Percentiles rank a stretch among this genome's conserved stretches.
Evolutionary conservation across 2,888 invertebrate species (phyloP).

Genomic region (Callimorpha dominula): DNA sequence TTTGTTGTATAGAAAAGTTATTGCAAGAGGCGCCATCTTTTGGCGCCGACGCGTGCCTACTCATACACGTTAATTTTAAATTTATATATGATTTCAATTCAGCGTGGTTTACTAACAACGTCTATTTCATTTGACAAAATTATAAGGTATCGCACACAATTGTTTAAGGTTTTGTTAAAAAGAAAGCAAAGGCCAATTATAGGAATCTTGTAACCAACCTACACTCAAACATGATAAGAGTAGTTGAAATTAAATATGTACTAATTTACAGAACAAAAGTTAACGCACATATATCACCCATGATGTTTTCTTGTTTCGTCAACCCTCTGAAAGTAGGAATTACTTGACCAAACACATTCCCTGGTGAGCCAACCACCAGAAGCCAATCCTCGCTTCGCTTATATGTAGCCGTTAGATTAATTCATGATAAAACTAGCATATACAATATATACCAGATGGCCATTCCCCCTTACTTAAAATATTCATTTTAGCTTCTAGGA

Average conservation of each 20-base stretch:
- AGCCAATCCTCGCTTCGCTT: neutral
- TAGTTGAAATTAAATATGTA: neutral
- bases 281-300: neutral
- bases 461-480: neutral
- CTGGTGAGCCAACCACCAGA: neutral
- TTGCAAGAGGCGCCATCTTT: slow-evolving; percentile 55
- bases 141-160: neutral
- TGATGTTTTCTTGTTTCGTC: neutral
- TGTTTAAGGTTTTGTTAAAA: neutral
- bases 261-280: neutral
- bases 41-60: slow-evolving; percentile 50
- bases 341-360: neutral
- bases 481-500: neutral
- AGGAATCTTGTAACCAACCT: neutral
- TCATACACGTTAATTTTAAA: slow-evolving; percentile 34
- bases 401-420: neutral
- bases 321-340: neutral
- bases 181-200: neutral
- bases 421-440: neutral
- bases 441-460: neutral
- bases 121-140: neutral
- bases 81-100: slow-evolving; percentile 19
- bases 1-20: slow-evolving; percentile 65
- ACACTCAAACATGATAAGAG: neutral
- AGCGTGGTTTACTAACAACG: slow-evolving; percentile 32